Evolutionary conservation across 2,888 invertebrate genomes (phyloP).

Genomic region (Rhingia campestris): DNA sequence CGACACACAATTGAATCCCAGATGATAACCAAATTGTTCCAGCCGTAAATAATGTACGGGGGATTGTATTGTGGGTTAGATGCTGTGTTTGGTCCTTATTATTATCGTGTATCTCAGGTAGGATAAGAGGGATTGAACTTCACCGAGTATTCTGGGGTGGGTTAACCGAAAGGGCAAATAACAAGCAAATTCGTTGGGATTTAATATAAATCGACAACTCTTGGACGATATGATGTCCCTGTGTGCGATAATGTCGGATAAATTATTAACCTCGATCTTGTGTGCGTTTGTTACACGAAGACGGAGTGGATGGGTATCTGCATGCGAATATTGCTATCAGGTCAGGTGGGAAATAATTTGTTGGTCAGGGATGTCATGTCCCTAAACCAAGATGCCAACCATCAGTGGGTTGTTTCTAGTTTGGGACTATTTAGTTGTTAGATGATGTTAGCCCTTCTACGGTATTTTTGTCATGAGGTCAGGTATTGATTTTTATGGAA

Average conservation of each 20-base stretch:
- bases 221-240: neutral
- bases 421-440: no score
- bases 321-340: neutral
- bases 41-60: slow-evolving; percentile 41
- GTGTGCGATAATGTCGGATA: slow-evolving; percentile 13
- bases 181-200: slow-evolving; percentile 2
- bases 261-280: neutral
- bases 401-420: no score
- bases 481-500: no score
- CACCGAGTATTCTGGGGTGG: neutral
- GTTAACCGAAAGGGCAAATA: neutral
- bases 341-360: neutral
- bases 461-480: no score
- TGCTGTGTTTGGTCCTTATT: slow-evolving; percentile 27
- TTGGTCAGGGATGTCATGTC: no score
- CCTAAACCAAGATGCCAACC: no score
- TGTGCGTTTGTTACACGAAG: neutral
- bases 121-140: slow-evolving; percentile 11
- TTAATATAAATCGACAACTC: slow-evolving; percentile 10
- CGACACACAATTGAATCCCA: slow-evolving; percentile 41
- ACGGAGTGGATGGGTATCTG: no score
- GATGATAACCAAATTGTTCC: slow-evolving; percentile 52
- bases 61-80: slow-evolving; percentile 29
- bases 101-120: slow-evolving; percentile 40
- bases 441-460: no score